Percentiles rank a stretch among this genome's conserved stretches.
These are phyloP conservation scores for Calonectris borealis DNA, from an alignment of 2,113 vertebrate species.

Conservation along the genomic window DNA sequence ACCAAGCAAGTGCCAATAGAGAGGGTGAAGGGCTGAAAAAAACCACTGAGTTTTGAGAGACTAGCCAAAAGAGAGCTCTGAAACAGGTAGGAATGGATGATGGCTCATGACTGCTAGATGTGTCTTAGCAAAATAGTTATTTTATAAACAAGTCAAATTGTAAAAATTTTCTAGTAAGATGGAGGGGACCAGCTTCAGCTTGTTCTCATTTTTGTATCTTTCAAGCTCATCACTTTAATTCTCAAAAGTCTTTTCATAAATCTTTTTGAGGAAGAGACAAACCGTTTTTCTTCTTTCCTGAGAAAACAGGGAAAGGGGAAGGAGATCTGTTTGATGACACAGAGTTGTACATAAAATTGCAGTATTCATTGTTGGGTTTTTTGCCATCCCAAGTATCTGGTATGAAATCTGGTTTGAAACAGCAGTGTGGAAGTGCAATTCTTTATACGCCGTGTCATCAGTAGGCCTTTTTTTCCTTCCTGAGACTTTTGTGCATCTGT, in stretches of 20 bases:
- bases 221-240: background rate
- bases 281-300: background rate
- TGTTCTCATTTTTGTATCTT: background rate
- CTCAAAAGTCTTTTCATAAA: background rate
- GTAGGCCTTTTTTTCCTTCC: background rate
- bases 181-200: background rate
- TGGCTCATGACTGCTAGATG: background rate
- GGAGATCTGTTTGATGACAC: background rate
- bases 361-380: background rate
- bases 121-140: background rate
- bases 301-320: background rate
- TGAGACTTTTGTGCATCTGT: background rate
- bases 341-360: background rate
- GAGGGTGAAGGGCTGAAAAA: background rate
- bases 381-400: background rate
- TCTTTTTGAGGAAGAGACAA: background rate
- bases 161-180: background rate
- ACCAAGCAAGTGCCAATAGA: background rate
- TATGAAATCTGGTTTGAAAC: background rate
- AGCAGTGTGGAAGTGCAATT: background rate
- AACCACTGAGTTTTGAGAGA: background rate
- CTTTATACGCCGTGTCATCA: background rate
- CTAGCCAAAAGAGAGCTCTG: background rate
- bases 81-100: background rate
- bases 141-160: background rate